These are phyloP conservation scores for Yponomeuta malinellus DNA, from an alignment of 2,888 invertebrate genomes.

Conservation along the genomic window DNA sequence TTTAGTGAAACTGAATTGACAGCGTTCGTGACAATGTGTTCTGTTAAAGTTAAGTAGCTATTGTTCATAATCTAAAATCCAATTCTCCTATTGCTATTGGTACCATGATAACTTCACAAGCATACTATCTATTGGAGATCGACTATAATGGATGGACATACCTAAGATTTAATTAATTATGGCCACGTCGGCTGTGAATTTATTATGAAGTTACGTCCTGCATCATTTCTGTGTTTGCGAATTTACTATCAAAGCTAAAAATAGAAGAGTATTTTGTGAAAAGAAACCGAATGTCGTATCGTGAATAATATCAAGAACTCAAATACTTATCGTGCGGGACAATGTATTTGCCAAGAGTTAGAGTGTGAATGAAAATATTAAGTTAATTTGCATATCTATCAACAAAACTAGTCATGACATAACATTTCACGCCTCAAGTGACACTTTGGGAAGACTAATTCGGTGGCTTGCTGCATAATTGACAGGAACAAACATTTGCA, in stretches of 20 bases:
- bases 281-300: neutral
- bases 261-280: too few relatives aligned
- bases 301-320: slow-evolving; percentile 8
- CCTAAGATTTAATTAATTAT: too few relatives aligned
- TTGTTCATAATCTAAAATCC: neutral
- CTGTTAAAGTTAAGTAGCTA: neutral
- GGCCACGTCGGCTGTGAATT: too few relatives aligned
- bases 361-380: slow-evolving; percentile 32
- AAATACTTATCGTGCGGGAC: slow-evolving; percentile 35
- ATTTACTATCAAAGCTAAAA: too few relatives aligned
- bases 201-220: too few relatives aligned
- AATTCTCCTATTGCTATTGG: neutral
- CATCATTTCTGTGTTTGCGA: too few relatives aligned
- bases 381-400: slow-evolving; percentile 28
- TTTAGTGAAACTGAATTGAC: neutral
- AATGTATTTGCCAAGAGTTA: slow-evolving; percentile 18
- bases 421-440: slow-evolving; percentile 22
- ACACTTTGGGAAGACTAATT: neutral
- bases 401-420: slow-evolving; percentile 22
- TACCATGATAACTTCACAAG: too few relatives aligned
- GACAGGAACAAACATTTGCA: neutral
- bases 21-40: neutral
- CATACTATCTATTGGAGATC: too few relatives aligned
- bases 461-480: neutral
- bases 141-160: too few relatives aligned